phyloP scores from a whole-genome alignment of 1,140 invertebrate species.

The Fopius arisanus region DNA sequence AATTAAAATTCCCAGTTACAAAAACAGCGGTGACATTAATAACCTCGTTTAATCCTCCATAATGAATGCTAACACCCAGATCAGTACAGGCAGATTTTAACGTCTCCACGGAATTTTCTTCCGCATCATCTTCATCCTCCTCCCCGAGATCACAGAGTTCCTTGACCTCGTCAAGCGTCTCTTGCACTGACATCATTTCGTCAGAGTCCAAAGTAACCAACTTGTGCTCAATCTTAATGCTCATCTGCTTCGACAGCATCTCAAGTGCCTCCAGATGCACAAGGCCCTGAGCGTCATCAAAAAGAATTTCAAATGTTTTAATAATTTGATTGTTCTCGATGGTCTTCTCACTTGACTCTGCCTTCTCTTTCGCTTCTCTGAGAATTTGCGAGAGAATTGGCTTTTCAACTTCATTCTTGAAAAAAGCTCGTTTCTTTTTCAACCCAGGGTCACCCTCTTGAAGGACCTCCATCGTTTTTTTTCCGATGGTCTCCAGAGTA shows the following conservation, averaged over 20 bases:
- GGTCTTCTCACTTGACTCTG: slow-evolving; percentile 74
- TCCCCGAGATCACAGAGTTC: slow-evolving; percentile 79
- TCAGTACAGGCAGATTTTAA: slow-evolving; percentile 68
- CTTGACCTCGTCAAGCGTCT: slow-evolving; percentile 81
- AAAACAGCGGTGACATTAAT: slow-evolving; percentile 10
- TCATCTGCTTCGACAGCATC: slow-evolving; percentile 86
- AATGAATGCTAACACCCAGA: slow-evolving; percentile 66
- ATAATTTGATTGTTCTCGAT: slow-evolving; percentile 68
- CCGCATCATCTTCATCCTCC: slow-evolving; percentile 66
- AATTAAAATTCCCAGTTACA: no score
- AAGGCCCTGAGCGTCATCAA: slow-evolving; percentile 88
- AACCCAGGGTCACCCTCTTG: slow-evolving; percentile 90
- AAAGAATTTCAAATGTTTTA: slow-evolving; percentile 82
- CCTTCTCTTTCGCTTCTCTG: slow-evolving; percentile 83
- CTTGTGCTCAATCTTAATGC: slow-evolving; percentile 75
- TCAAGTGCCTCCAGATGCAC: slow-evolving; percentile 90
- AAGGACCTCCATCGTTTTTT: slow-evolving; percentile 91
- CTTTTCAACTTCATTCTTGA: slow-evolving; percentile 64
- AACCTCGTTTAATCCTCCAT: slow-evolving; percentile 67
- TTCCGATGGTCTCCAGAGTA: slow-evolving; percentile 89
- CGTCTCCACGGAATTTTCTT: slow-evolving; percentile 66
- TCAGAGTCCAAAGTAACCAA: slow-evolving; percentile 66
- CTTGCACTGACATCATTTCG: slow-evolving; percentile 73
- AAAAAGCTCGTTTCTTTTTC: slow-evolving; percentile 80
- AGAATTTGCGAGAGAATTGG: slow-evolving; percentile 72